phyloP scores from a whole-genome alignment of 2,888 invertebrate species.

The Subacronicta megacephala region DNA sequence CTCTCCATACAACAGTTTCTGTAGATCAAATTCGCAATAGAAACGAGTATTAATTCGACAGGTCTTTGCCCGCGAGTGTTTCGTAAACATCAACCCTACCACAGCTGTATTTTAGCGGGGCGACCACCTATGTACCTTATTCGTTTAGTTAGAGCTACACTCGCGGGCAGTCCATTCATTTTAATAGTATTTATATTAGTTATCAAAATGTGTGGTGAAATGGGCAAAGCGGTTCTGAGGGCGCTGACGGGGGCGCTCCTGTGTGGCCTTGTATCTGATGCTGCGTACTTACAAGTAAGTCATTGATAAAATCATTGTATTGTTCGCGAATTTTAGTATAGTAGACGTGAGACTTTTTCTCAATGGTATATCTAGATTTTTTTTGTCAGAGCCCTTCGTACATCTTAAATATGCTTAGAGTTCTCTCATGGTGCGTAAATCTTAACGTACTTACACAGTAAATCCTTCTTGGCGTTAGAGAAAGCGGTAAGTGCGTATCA shows the following conservation, averaged over 20 bases:
- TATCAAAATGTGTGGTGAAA: slow-evolving; percentile 83
- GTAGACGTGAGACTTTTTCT: no score
- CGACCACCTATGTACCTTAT: slow-evolving; percentile 39
- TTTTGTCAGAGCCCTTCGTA: no score
- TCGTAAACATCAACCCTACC: slow-evolving; percentile 55
- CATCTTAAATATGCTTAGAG: no score
- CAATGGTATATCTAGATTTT: no score
- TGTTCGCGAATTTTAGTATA: not conserved
- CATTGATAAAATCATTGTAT: slow-evolving; percentile 3
- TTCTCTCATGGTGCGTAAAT: no score
- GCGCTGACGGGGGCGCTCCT: slow-evolving; percentile 84
- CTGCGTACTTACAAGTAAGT: slow-evolving; percentile 84
- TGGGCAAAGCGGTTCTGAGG: slow-evolving; percentile 85
- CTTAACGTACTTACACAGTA: no score
- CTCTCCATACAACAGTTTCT: not conserved
- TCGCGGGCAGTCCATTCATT: slow-evolving; percentile 43
- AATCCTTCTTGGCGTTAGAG: no score
- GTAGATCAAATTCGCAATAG: slow-evolving; percentile 18
- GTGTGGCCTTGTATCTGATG: slow-evolving; percentile 82
- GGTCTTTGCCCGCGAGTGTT: slow-evolving; percentile 42
- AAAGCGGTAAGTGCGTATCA: no score
- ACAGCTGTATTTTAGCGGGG: slow-evolving; percentile 57
- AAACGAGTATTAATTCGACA: slow-evolving; percentile 34
- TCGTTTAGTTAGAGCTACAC: slow-evolving; percentile 46
- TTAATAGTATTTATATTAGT: slow-evolving; percentile 32